Percentiles rank a stretch among this genome's conserved stretches.
Conservation (phyloP, 2,888 invertebrate genomes). For the Ecliptopera silaceata region DNA sequence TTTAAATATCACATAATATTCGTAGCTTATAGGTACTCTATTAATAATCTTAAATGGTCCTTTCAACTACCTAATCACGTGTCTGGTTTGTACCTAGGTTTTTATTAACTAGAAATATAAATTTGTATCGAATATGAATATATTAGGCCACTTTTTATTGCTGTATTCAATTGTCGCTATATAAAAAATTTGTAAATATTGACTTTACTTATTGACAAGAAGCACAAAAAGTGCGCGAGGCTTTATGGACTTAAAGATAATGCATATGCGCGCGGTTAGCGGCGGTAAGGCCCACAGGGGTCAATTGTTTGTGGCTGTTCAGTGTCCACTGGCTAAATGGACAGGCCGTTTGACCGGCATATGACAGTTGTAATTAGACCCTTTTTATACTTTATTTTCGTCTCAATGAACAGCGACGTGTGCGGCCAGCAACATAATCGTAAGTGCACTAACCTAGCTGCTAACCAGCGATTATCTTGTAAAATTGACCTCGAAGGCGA, state of each 20-base stretch:
- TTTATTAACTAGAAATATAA: slow-evolving; percentile 7
- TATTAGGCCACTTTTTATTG: slow-evolving; percentile 29
- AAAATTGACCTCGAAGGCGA: slow-evolving; percentile 11
- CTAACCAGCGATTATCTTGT: slow-evolving; percentile 9
- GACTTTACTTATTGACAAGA: slow-evolving; percentile 15
- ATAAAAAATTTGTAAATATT: slow-evolving; percentile 14
- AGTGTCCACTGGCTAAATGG: too few relatives aligned
- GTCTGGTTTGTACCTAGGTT: slow-evolving; percentile 40
- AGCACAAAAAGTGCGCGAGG: slow-evolving; percentile 23
- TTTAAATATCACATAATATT: slow-evolving; percentile 81
- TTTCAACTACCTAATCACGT: slow-evolving; percentile 63
- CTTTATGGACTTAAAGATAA: slow-evolving; percentile 1
- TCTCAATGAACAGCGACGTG: background rate
- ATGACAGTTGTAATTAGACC: slow-evolving; percentile 12
- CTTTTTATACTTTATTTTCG: too few relatives aligned
- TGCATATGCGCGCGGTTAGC: background rate
- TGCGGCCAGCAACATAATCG: background rate
- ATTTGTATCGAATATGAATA: slow-evolving; percentile 17
- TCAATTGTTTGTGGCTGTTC: too few relatives aligned
- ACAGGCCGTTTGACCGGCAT: slow-evolving; percentile 29
- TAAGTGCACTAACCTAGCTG: slow-evolving; percentile 1
- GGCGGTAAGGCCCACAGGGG: background rate
- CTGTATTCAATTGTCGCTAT: slow-evolving; percentile 13
- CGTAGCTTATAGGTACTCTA: slow-evolving; percentile 66
- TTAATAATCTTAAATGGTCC: slow-evolving; percentile 74